Evolutionary conservation across 2,113 vertebrate species (phyloP).

Genomic region (Catagonus wagneri): DNA sequence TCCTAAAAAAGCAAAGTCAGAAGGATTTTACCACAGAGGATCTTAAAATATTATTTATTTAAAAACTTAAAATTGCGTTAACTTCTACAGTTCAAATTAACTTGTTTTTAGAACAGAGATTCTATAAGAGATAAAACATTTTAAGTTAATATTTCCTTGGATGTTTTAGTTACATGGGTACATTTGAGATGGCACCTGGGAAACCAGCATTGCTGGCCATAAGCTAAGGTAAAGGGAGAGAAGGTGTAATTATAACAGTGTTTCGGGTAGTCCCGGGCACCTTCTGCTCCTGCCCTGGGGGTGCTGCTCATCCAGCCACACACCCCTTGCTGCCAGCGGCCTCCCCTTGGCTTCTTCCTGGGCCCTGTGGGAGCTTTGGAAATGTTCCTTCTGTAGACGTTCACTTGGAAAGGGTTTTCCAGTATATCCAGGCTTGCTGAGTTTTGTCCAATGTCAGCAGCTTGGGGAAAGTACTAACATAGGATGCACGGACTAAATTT

Average conservation of each 20-base stretch:
- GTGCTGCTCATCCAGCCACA: background rate
- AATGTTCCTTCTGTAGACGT: background rate
- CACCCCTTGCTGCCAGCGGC: background rate
- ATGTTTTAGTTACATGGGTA: background rate
- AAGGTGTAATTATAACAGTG: background rate
- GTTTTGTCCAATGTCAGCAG: background rate
- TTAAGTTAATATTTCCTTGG: no score
- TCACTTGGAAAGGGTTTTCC: background rate
- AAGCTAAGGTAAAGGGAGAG: background rate
- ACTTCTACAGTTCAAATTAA: background rate
- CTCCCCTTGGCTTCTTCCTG: background rate
- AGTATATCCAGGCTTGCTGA: background rate
- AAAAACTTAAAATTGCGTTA: slow-evolving; percentile 2
- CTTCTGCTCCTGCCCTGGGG: background rate
- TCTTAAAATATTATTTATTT: slow-evolving; percentile 39
- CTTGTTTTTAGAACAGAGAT: background rate
- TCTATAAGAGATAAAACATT: background rate
- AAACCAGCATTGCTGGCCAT: background rate
- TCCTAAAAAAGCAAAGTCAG: slow-evolving; percentile 6
- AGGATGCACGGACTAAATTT: background rate
- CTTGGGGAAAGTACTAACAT: background rate
- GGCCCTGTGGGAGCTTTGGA: background rate
- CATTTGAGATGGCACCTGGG: background rate
- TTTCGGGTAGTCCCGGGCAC: background rate
- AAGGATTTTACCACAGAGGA: background rate